Evolutionary conservation across 1,140 invertebrate species (phyloP), one percentile per base, ranked within the genome.

Genomic region (Drosophila subobscura): DNA sequence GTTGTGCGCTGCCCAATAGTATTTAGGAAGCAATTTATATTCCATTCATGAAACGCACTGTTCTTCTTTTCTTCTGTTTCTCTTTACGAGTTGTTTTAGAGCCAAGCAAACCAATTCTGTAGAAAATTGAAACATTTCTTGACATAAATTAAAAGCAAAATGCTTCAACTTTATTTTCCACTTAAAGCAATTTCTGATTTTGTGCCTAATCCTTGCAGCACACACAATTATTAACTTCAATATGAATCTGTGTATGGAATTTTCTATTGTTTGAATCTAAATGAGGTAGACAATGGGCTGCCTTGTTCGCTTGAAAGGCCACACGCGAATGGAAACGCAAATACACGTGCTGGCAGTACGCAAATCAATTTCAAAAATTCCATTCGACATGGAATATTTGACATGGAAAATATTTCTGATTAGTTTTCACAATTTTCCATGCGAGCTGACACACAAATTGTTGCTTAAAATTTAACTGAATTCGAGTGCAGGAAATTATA

Each of bases 151-250:
- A 40, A 37, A 45, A 14, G 23, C 37, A 53, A 53, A 66, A 49
- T 42, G 57, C 45, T 46, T 66, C 7, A 50, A 49, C 45, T 25
- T 20, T 27, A 61, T 42, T 51, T 10, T 27, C 23, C 41, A 8
- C 5, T 23, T 5, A 2, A 29, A 50, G 5, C 25, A 23, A 4
- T 16, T 7, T 8, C 33, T 23, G 37, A 8, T 40, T 45, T 2
- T 22, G 42, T 22, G 8, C 33, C 25, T 37, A 63, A 37, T 63
- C 4, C 29, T 22, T 14, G 20, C n/a, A 5, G 8, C 7, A 7
- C 25, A 33, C 63, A 55, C 25, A 42, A 68, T 56, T 68, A 68
- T 49, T 68, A 70, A 68, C 50, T 41, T 8, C 16, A 68, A 68
- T 42, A 49, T 68, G 33, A 55, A 68, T 68, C 33, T 37, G 7